These are phyloP conservation scores for Petroica traversi DNA, from an alignment of 2,113 vertebrate species.

Conservation along the genomic window DNA sequence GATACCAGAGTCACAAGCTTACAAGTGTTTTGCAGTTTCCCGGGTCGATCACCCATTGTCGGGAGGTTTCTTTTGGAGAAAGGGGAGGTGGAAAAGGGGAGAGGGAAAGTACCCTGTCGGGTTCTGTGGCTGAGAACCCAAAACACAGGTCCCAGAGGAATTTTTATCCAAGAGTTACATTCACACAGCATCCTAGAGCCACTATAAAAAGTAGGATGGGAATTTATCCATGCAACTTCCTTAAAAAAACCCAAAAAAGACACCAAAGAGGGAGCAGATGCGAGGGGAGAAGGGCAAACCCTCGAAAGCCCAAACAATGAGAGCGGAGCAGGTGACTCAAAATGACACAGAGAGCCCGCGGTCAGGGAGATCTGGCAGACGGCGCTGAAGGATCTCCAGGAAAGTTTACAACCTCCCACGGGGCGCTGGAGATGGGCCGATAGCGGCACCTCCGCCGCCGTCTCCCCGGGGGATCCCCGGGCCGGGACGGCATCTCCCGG, in stretches of 20 bases:
- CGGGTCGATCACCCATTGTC: background rate
- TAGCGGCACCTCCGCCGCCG: background rate
- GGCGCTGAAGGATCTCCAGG: background rate
- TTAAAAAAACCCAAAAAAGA: background rate
- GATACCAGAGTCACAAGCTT: background rate
- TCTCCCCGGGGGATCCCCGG: background rate
- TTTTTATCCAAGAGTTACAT: background rate
- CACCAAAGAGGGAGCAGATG: background rate
- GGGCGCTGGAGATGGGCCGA: background rate
- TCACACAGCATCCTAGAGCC: background rate
- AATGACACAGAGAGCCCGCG: background rate
- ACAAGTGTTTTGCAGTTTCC: background rate
- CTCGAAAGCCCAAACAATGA: background rate
- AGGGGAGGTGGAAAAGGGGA: background rate
- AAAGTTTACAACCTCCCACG: constrained; percentile 21
- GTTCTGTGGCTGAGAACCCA: background rate
- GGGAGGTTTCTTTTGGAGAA: background rate
- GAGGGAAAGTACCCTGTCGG: too few species aligned
- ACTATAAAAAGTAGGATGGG: background rate
- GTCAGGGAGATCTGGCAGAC: background rate
- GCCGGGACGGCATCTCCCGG: background rate
- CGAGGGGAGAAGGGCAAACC: background rate
- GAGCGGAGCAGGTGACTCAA: background rate
- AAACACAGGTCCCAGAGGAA: background rate
- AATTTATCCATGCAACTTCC: background rate